A percentile compares a stretch with the other conserved stretches of the same genome.
phyloP scores from a whole-genome alignment of 30 jellyfish, hydroid and myxozoan species.

The Turritopsis rubra region DNA sequence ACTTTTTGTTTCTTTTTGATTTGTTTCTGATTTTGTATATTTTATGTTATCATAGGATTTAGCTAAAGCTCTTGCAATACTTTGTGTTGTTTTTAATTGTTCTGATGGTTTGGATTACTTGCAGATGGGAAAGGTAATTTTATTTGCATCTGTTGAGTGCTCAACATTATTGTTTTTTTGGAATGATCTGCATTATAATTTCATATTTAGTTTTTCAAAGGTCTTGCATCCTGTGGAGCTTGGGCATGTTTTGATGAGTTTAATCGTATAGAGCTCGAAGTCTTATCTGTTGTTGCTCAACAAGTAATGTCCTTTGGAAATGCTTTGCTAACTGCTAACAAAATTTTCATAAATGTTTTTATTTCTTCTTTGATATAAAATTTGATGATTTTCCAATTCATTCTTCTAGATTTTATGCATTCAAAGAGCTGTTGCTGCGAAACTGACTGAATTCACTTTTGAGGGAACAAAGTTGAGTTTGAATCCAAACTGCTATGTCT shows the following conservation, averaged over 20 bases:
- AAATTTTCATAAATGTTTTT: not conserved
- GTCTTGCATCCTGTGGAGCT: slow-evolving; percentile 97
- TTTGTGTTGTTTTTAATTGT: slow-evolving; percentile 96
- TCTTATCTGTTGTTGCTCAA: slow-evolving; percentile 96
- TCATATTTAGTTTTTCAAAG: slow-evolving; percentile 66
- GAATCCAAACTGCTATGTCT: slow-evolving; percentile 90
- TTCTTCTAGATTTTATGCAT: slow-evolving; percentile 67
- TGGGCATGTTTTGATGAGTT: slow-evolving; percentile 99
- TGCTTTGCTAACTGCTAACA: not conserved
- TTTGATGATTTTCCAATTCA: not conserved
- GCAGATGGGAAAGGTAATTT: slow-evolving; percentile 87
- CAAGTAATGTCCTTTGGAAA: slow-evolving; percentile 29
- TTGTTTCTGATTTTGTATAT: not conserved
- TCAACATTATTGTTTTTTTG: not conserved
- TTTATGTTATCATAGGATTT: slow-evolving; percentile 46
- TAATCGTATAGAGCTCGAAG: slow-evolving; percentile 91
- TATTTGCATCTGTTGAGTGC: not conserved
- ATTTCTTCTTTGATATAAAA: not conserved
- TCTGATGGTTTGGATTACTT: slow-evolving; percentile 92
- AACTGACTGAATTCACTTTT: slow-evolving; percentile 71
- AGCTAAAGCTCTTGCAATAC: slow-evolving; percentile 94
- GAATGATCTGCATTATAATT: not conserved
- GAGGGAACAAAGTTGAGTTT: slow-evolving; percentile 87
- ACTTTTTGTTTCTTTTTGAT: not conserved
- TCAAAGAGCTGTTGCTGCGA: slow-evolving; percentile 95